phyloP scores from a whole-genome alignment of 2,888 invertebrate species.

The Pheosia tremula region DNA sequence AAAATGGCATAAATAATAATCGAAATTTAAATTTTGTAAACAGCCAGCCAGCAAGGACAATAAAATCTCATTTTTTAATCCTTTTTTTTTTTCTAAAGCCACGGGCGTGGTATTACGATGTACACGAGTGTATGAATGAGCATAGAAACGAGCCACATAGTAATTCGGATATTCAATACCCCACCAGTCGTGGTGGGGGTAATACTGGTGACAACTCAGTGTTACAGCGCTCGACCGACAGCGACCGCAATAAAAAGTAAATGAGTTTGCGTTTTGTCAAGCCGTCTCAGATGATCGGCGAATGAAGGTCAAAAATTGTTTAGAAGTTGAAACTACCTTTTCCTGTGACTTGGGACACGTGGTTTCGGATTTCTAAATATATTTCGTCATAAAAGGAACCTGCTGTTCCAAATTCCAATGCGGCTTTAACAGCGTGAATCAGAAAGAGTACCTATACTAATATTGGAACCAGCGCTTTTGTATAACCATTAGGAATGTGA shows the following conservation, averaged over 20 bases:
- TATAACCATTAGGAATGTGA: too few relatives aligned
- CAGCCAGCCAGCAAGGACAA: not conserved
- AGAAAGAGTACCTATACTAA: too few relatives aligned
- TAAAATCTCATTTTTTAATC: slow-evolving; percentile 15
- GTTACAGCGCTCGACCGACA: not conserved
- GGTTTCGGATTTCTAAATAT: too few relatives aligned
- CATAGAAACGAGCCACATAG: slow-evolving; percentile 23
- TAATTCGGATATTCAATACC: slow-evolving; percentile 39
- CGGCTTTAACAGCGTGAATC: too few relatives aligned
- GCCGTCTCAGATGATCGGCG: not conserved
- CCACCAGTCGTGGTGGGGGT: slow-evolving; percentile 35
- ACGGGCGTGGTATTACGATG: slow-evolving; percentile 24
- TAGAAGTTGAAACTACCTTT: not conserved
- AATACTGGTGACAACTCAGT: not conserved
- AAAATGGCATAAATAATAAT: not conserved
- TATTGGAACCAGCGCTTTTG: too few relatives aligned
- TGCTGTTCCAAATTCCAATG: too few relatives aligned
- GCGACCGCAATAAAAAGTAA: slow-evolving; percentile 4
- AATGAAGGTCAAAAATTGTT: slow-evolving; percentile 1
- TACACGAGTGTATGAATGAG: slow-evolving; percentile 33
- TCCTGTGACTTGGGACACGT: too few relatives aligned
- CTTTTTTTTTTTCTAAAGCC: slow-evolving; percentile 24
- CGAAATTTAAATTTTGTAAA: not conserved
- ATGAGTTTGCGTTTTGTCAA: slow-evolving; percentile 8
- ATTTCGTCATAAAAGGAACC: too few relatives aligned